Conservation (phyloP, 2,113 vertebrate species). For the Verasper variegatus region DNA sequence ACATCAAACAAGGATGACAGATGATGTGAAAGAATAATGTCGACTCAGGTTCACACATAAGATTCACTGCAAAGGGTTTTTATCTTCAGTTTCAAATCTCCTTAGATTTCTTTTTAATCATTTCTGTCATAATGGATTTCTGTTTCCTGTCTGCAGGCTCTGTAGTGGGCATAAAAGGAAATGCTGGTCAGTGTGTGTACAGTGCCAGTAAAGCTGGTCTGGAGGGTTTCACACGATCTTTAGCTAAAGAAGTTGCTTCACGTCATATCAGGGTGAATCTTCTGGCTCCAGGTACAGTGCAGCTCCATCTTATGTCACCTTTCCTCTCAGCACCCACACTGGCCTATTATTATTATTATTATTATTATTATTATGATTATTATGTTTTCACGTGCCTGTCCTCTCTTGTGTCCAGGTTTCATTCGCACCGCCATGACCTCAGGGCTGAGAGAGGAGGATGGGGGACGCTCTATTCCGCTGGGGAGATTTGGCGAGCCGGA, state of each 20-base stretch:
- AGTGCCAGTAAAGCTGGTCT: conserved; percentile 92
- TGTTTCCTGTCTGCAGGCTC: conserved; percentile 84
- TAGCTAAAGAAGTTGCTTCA: conserved; percentile 93
- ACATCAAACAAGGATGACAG: too few relatives aligned
- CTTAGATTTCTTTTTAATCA: background rate
- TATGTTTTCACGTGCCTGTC: background rate
- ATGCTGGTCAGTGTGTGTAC: conserved; percentile 90
- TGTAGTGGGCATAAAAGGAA: conserved; percentile 89
- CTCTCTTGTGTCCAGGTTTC: conserved; percentile 84
- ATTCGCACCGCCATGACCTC: conserved; percentile 93
- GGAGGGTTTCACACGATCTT: conserved; percentile 91
- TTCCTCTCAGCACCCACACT: background rate
- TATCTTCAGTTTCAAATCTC: too few relatives aligned
- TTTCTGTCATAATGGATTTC: background rate
- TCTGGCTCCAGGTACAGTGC: conserved; percentile 88
- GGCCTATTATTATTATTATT: too few relatives aligned
- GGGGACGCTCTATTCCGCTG: conserved; percentile 83
- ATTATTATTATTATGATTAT: too few relatives aligned
- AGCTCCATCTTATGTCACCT: background rate
- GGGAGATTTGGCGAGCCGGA: conserved; percentile 88
- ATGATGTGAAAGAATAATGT: too few relatives aligned
- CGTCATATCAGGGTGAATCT: conserved; percentile 91
- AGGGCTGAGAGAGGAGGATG: conserved; percentile 82
- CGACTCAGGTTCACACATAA: too few relatives aligned
- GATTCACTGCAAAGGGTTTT: too few relatives aligned